Percentiles rank a stretch among this genome's conserved stretches.
These are phyloP conservation scores for Tenualosa thibaudeaui DNA, from an alignment of 2,797 vertebrate species.

Conservation along the genomic window DNA sequence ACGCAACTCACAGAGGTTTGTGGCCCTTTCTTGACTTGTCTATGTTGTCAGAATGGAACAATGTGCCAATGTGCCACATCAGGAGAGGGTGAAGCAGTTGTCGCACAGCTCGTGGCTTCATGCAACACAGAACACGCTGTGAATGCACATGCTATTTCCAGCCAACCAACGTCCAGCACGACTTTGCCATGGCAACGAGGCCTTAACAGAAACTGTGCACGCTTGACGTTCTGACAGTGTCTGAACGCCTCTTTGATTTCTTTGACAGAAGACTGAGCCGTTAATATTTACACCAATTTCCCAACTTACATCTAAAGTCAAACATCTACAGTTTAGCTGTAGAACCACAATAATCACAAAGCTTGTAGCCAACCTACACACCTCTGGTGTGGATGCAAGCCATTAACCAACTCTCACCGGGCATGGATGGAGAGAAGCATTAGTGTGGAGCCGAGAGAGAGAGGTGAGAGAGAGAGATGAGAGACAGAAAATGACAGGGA, in stretches of 20 bases:
- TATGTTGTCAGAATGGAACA: background rate
- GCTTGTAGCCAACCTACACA: background rate
- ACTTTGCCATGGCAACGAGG: slow-evolving; percentile 55
- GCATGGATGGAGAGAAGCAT: background rate
- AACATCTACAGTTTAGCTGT: background rate
- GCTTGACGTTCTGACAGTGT: background rate
- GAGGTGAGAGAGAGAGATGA: background rate
- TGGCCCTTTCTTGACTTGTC: background rate
- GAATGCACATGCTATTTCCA: slow-evolving; percentile 12
- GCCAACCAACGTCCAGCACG: slow-evolving; percentile 28
- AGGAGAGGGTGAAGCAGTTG: background rate
- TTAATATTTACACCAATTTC: slow-evolving; percentile 8
- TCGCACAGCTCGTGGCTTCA: background rate
- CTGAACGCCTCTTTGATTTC: background rate
- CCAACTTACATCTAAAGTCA: background rate
- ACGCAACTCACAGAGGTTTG: background rate
- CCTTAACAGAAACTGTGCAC: slow-evolving; percentile 8
- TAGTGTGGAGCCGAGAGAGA: background rate
- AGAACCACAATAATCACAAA: background rate
- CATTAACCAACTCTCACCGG: background rate
- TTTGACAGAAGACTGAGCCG: background rate
- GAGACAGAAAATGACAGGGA: background rate
- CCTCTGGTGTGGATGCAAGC: background rate
- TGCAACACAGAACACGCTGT: background rate
- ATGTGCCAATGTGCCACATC: background rate